Evolutionary conservation across 2,113 vertebrate genomes (phyloP), one percentile per base, ranked within the genome.

Genomic region (Agapornis roseicollis): DNA sequence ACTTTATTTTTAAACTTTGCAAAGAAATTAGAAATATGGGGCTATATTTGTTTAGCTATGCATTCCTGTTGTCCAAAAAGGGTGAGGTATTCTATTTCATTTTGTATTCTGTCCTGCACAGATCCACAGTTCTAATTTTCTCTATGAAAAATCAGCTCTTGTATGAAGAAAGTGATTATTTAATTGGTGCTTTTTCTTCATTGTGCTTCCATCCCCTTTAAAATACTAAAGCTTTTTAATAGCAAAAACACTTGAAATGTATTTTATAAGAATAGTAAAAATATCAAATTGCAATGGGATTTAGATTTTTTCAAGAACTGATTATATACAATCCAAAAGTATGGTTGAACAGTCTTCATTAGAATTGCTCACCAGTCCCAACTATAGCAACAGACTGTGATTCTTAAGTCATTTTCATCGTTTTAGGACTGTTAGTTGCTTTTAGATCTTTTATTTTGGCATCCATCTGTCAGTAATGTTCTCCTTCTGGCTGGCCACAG

Each of bases 361-460:
- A 90, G 46, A 88, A n/a, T 63, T 3, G 2, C 41, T 89, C 60
- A 64, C 46, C 60, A 86, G 44, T 41, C 60, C 66, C 65, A 93
- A 90, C 29, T 69, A 58, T 39, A 19, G 64, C 68, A 96, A 68
- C 94, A 95, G 88, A 63, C 94, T 85, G 70, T 49, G 76, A 50
- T 85, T 93, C 42, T 93, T 64, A 60, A 60, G 74, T 68, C 60
- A 88, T 94, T 94, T 91, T 93, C 88, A 93, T 89, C 88, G 18
- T 50, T 93, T 77, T 82, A 82, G 68, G 76, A 74, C 74, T 70
- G 56, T 86, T 88, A 74, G 80, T 80, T 69, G 68, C 78, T 95
- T 96, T 94, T 93, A 92, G 72, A 42, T 83, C 82, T 80, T 91
- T 93, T 82, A 88, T 80, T 96, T 78, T 44, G 61, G 55, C 52